Percentiles rank a stretch among this genome's conserved stretches.
These are phyloP conservation scores for Vultur gryphus DNA, from an alignment of 2,797 vertebrate species.

Conservation along the genomic window DNA sequence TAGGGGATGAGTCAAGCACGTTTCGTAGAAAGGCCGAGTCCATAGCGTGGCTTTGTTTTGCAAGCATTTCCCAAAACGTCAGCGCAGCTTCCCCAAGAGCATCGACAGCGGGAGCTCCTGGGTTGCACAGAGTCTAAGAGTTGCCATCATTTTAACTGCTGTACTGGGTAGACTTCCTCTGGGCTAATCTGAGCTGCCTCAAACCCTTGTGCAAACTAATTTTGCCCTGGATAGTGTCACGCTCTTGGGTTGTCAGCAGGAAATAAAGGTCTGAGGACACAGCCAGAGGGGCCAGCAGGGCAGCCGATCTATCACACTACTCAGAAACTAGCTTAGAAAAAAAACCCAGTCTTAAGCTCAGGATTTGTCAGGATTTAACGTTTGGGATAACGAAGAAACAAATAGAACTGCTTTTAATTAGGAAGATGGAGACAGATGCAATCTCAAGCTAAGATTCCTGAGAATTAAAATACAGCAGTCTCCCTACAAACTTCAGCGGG, in stretches of 20 bases:
- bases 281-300: not conserved
- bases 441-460: not conserved
- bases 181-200: not conserved
- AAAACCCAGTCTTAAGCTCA: not conserved
- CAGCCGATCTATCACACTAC: not conserved
- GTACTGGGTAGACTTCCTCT: not conserved
- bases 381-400: not conserved
- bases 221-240: not conserved
- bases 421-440: not conserved
- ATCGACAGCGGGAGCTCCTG: not conserved
- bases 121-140: not conserved
- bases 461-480: not conserved
- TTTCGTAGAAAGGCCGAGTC: not conserved
- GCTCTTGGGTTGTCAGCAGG: not conserved
- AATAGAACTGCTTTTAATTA: conserved; percentile 21
- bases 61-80: not conserved
- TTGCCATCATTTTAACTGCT: not conserved
- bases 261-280: not conserved
- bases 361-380: not conserved
- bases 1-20: not conserved
- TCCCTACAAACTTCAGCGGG: not conserved
- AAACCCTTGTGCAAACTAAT: not conserved
- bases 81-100: not conserved
- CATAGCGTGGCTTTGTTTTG: not conserved
- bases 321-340: not conserved